phyloP scores from a whole-genome alignment of 2,113 vertebrate genomes.

The Trematocara variabile region DNA sequence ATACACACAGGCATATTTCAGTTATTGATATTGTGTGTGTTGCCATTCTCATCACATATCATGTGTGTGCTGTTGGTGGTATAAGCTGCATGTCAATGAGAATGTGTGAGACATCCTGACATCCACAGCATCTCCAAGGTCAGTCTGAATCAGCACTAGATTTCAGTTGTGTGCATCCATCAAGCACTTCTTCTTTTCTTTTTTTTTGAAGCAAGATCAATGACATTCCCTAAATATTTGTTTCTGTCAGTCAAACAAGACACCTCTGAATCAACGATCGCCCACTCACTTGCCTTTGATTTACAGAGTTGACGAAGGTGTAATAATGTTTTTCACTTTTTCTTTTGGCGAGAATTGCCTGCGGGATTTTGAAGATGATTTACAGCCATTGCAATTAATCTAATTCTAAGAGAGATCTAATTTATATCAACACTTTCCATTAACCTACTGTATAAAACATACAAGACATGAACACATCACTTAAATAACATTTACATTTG shows the following conservation, averaged over 20 bases:
- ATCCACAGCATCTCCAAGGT: conserved; percentile 63
- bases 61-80: conserved; percentile 76
- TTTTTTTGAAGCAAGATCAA: conserved; percentile 11
- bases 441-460: not conserved
- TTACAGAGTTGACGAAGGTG: not conserved
- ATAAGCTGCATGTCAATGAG: conserved; percentile 61
- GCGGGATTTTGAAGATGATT: not conserved
- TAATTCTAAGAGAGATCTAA: not conserved
- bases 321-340: not conserved
- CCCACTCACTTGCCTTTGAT: not conserved
- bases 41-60: conserved; percentile 65
- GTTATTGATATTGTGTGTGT: conserved; percentile 58
- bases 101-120: conserved; percentile 44
- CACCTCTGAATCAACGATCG: conserved; percentile 21
- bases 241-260: conserved; percentile 40
- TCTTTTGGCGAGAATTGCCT: not conserved
- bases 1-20: conserved; percentile 36
- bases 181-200: not conserved
- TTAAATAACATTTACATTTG: not conserved
- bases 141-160: conserved; percentile 48
- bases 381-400: not conserved
- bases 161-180: conserved; percentile 27
- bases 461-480: not conserved
- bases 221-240: conserved; percentile 22
- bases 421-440: not conserved